A percentile compares a stretch with the other conserved stretches of the same genome.
Conservation (phyloP, 2,797 vertebrate genomes). For the Esox lucius region DNA sequence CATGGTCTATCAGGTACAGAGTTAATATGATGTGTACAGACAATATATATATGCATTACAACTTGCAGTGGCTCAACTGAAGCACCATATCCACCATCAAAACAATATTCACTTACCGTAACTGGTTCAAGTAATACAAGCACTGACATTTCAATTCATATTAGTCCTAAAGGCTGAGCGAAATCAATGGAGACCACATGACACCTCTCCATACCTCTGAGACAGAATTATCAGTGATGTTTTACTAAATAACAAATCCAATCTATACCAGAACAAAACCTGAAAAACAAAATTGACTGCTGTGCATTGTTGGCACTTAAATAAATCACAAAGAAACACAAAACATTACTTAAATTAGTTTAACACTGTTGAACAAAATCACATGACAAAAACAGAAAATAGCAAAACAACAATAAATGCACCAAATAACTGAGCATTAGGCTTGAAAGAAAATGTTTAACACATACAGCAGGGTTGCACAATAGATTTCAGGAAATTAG, state of each 20-base stretch:
- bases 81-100: conserved; percentile 60
- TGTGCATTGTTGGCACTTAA: conserved; percentile 55
- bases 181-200: conserved; percentile 24
- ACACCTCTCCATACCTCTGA: conserved; percentile 17
- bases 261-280: conserved; percentile 12
- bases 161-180: conserved; percentile 58
- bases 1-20: conserved; percentile 40
- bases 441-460: neutral
- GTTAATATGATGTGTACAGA: conserved; percentile 8
- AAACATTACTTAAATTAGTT: conserved; percentile 57
- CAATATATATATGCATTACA: conserved; percentile 19
- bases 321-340: conserved; percentile 56
- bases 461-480: conserved; percentile 23
- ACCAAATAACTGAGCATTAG: conserved; percentile 15
- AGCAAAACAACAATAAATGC: conserved; percentile 38
- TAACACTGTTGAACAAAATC: conserved; percentile 69
- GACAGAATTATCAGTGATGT: conserved; percentile 36
- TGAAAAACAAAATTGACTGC: conserved; percentile 17
- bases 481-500: conserved; percentile 13
- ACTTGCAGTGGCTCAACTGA: conserved; percentile 36
- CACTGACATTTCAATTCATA: conserved; percentile 36
- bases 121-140: conserved; percentile 65
- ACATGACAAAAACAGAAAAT: conserved; percentile 29
- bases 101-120: conserved; percentile 36
- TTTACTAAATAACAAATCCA: conserved; percentile 11